Evolutionary conservation across 1,140 invertebrate genomes (phyloP).

Genomic region (Drosophila sulfurigaster): DNA sequence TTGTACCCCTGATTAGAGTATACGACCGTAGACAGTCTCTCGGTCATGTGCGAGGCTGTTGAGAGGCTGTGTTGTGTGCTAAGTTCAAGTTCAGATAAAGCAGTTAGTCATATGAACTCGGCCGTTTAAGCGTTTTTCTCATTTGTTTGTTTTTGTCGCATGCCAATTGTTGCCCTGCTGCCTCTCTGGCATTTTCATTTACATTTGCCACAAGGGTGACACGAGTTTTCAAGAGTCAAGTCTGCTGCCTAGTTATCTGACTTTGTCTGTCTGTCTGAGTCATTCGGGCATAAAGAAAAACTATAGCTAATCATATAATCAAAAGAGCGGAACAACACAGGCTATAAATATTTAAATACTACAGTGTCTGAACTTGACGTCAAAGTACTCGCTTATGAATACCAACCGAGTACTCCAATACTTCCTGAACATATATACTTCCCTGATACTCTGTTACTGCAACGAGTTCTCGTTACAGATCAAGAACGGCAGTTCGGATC

Average conservation of each 20-base stretch:
- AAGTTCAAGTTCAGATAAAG: slow-evolving; percentile 36
- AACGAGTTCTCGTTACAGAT: not conserved
- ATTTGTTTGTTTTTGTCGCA: slow-evolving; percentile 21
- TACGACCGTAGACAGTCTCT: slow-evolving; percentile 2
- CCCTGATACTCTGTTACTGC: not conserved
- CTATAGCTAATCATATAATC: slow-evolving; percentile 19
- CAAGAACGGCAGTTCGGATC: not conserved
- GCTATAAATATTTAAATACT: slow-evolving; percentile 19
- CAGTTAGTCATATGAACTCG: slow-evolving; percentile 28
- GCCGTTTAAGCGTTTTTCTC: slow-evolving; percentile 1
- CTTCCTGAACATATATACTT: slow-evolving; percentile 9
- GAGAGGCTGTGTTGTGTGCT: slow-evolving; percentile 8
- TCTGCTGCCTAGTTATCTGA: not conserved
- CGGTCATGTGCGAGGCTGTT: slow-evolving; percentile 4
- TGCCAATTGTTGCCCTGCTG: slow-evolving; percentile 20
- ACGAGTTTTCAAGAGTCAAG: slow-evolving; percentile 13
- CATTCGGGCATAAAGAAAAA: slow-evolving; percentile 22
- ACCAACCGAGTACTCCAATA: not conserved
- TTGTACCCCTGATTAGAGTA: slow-evolving; percentile 1
- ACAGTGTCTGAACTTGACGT: slow-evolving; percentile 10
- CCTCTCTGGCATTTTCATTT: slow-evolving; percentile 15
- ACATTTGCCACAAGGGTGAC: slow-evolving; percentile 2
- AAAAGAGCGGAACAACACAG: slow-evolving; percentile 18
- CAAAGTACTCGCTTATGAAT: not conserved
- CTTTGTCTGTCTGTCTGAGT: not conserved